A percentile compares a stretch with the other conserved stretches of the same genome.
These are phyloP conservation scores for Psittacara wagleri DNA, from an alignment of 2,113 vertebrate species.

Conservation along the genomic window DNA sequence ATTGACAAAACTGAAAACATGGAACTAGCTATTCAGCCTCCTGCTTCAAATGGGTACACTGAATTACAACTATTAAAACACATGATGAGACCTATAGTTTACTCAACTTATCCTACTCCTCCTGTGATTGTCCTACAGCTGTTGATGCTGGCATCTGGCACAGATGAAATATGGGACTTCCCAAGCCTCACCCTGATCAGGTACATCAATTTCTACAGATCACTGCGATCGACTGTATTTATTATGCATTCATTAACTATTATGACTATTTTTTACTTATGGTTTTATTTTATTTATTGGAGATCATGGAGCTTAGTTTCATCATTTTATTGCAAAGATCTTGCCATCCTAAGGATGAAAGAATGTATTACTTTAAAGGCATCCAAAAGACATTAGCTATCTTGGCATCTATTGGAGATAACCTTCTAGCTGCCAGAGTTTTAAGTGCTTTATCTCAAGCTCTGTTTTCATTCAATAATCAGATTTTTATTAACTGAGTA, in stretches of 20 bases:
- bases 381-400: background rate
- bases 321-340: background rate
- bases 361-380: background rate
- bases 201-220: background rate
- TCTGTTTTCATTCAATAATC: background rate
- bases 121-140: background rate
- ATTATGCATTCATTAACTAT: background rate
- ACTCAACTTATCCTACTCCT: background rate
- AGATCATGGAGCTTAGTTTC: background rate
- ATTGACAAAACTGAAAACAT: background rate
- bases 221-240: background rate
- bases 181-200: background rate
- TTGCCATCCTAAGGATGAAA: background rate
- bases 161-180: background rate
- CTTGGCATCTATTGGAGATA: background rate
- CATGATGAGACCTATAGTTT: background rate
- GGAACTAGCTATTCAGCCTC: background rate
- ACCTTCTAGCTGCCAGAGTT: background rate
- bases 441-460: background rate
- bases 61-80: background rate
- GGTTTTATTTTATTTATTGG: background rate
- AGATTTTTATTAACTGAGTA: background rate
- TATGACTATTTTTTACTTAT: background rate
- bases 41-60: background rate
- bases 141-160: background rate